A percentile compares a stretch with the other conserved stretches of the same genome.
Conservation (phyloP, 2,888 invertebrate species). For the Drosophila antonietae region DNA sequence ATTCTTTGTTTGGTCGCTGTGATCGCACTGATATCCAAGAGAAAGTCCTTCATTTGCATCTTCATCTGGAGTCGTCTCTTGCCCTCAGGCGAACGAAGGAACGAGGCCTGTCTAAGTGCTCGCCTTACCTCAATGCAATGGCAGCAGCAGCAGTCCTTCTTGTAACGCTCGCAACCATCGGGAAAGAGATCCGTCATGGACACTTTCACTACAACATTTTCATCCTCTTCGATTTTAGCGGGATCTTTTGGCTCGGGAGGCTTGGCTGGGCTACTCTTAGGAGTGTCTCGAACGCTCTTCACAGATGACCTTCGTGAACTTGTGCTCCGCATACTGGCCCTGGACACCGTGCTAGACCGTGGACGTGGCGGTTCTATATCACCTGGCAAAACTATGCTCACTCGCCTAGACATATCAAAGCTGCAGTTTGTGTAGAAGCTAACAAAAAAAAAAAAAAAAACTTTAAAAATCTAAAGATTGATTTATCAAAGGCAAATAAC, state of each 20-base stretch:
- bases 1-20: constrained; percentile 32
- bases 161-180: constrained; percentile 43
- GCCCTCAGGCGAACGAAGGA: constrained; percentile 50
- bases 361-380: neutral
- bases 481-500: constrained; percentile 10
- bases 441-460: neutral
- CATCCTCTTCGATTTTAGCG: neutral
- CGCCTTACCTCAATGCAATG: constrained; percentile 52
- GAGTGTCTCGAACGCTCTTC: neutral
- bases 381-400: constrained; percentile 46
- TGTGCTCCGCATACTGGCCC: neutral
- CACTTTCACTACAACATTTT: neutral
- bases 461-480: neutral
- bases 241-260: neutral
- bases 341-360: neutral
- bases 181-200: constrained; percentile 31
- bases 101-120: constrained; percentile 40
- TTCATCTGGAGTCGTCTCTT: constrained; percentile 41
- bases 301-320: neutral
- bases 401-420: constrained; percentile 54
- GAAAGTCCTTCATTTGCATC: constrained; percentile 52
- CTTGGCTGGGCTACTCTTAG: neutral
- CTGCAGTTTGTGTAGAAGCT: neutral
- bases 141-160: constrained; percentile 56
- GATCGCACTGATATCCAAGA: constrained; percentile 65